Evolutionary conservation across 2,113 vertebrate genomes (phyloP).

Genomic region (Xiphophorus couchianus): DNA sequence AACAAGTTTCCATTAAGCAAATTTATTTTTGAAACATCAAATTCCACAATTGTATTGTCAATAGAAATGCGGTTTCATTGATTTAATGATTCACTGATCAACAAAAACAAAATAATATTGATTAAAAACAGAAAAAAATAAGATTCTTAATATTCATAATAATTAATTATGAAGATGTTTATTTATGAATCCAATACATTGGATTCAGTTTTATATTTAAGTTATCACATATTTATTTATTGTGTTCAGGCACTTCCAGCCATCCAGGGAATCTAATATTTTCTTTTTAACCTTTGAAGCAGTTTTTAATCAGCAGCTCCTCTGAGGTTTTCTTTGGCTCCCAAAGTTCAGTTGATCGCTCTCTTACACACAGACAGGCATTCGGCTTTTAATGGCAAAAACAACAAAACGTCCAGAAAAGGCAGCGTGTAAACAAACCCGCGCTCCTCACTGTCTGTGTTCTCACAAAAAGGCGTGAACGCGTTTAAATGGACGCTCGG

Average conservation of each 20-base stretch:
- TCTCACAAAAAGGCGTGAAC: slow-evolving; percentile 53
- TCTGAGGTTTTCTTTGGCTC: slow-evolving; percentile 6
- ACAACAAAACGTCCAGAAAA: slow-evolving; percentile 55
- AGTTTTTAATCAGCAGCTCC: not conserved
- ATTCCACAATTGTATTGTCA: too few relatives aligned
- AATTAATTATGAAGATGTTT: not conserved
- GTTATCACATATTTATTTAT: too few relatives aligned
- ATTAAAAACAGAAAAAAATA: not conserved
- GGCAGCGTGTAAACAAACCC: slow-evolving; percentile 49
- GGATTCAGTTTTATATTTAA: not conserved
- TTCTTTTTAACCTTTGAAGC: not conserved
- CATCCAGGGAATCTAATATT: not conserved
- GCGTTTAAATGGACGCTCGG: slow-evolving; percentile 33
- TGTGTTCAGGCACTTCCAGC: not conserved
- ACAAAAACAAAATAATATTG: not conserved
- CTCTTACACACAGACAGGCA: slow-evolving; percentile 16
- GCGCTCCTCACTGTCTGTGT: slow-evolving; percentile 48
- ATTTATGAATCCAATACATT: not conserved
- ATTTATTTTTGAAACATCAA: too few relatives aligned
- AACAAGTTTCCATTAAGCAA: too few relatives aligned
- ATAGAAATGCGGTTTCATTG: not conserved
- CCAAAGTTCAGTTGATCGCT: slow-evolving; percentile 35
- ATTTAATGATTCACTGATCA: not conserved
- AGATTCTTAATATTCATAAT: not conserved
- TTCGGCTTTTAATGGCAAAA: slow-evolving; percentile 34